Base-by-base conservation (phyloP, 2,888 invertebrate species). In the Strigamia crassipes region DNA sequence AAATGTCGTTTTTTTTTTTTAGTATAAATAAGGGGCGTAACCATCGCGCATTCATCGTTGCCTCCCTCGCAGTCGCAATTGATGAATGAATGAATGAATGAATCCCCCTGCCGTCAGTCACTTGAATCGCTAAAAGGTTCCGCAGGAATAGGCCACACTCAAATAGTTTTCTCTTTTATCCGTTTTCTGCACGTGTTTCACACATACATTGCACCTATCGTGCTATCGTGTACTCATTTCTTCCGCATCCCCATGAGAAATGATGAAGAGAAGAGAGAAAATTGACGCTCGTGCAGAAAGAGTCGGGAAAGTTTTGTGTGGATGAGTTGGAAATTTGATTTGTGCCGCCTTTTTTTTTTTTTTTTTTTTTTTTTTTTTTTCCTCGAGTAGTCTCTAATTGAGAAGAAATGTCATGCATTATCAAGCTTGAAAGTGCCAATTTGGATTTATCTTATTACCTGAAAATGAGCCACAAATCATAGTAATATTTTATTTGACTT, bases 1-100 rank as follows among this genome's bases (percentile, higher is more conserved):
- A 51, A 51, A 51, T 51, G 51, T 51, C 51, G 51, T 51, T 51
- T 51, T 51, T 51, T 51, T 51, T 51, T 51, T 51, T 51, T 51
- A 51, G 18, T 18, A 51, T 51, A 18, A 51, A 51, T 2, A 51
- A 15, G 51, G 51, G 51, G 51, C 51, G 51, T 51, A 51, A 51
- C 51, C 51, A 51, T 51, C 51, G 51, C 51, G 12, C 12, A 51
- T 51, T 51, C 51, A 51, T 51, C 51, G 51, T 3, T 18, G 18
- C 51, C 15, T 18, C 51, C 6, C 51, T 18, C 51, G 8, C 51
- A 6, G 10, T 51, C 51, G 8, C 51, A 51, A 51, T 18, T 51
- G 51, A 51, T 38, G 38, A 38, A 38, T 38, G 38, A 38, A 51
- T 38, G 38, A 38, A 38, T 38, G 38, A 38, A 38, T 18, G 51